phyloP scores from a whole-genome alignment of 2,888 invertebrate genomes.

The Cephus sareptanus region DNA sequence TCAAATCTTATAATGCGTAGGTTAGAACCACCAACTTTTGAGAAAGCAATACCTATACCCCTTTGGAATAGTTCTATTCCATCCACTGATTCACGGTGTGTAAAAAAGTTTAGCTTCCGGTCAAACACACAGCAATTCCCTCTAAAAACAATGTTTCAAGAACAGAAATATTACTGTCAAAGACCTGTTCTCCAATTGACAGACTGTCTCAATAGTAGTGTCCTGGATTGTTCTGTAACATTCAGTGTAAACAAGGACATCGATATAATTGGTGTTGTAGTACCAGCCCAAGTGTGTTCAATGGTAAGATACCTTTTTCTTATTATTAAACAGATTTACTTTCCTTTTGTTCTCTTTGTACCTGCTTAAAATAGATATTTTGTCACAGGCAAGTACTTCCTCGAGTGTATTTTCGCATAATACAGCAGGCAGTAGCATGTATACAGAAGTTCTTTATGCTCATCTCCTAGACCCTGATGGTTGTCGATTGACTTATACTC shows the following conservation, averaged over 20 bases:
- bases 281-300: constrained; percentile 76
- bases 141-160: constrained; percentile 19
- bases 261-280: constrained; percentile 80
- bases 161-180: constrained; percentile 75
- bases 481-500: constrained; percentile 83
- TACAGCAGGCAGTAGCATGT: constrained; percentile 58
- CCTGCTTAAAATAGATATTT: not conserved
- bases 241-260: constrained; percentile 86
- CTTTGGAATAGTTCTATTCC: not conserved
- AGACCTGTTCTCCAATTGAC: constrained; percentile 76
- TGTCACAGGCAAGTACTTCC: not conserved
- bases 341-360: not conserved
- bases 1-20: constrained; percentile 63
- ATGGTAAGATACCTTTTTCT: not conserved
- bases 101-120: not conserved
- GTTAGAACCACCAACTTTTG: constrained; percentile 19
- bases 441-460: constrained; percentile 84
- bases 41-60: not conserved
- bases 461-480: constrained; percentile 85
- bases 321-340: not conserved
- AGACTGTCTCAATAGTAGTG: constrained; percentile 80
- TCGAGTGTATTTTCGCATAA: not conserved
- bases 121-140: not conserved
- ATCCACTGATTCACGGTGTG: not conserved
- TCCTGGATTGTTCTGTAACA: constrained; percentile 81